Evolutionary conservation across 2,888 invertebrate genomes (phyloP).

Genomic region (Acanthoscelides obtectus): DNA sequence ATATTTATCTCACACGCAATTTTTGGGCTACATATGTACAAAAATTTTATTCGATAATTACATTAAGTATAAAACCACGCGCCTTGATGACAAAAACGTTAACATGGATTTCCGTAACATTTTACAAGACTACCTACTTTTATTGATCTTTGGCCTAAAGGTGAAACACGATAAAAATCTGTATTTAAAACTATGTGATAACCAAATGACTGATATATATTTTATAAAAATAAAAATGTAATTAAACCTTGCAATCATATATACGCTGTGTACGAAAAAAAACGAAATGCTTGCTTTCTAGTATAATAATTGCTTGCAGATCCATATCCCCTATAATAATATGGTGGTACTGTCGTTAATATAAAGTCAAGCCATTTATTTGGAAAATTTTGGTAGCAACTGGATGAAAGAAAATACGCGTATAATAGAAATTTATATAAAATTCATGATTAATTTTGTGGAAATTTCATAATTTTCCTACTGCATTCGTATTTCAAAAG

Average conservation of each 20-base stretch:
- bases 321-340: neutral
- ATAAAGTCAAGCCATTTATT: neutral
- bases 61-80: neutral
- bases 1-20: neutral
- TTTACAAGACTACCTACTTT: neutral
- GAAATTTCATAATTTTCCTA: too few species aligned
- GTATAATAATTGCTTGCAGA: neutral
- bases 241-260: neutral
- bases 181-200: neutral
- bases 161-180: neutral
- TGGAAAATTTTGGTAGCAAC: neutral
- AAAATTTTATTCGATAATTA: neutral
- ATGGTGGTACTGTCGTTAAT: neutral
- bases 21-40: neutral
- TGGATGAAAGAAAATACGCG: neutral
- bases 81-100: neutral
- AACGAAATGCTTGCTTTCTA: neutral
- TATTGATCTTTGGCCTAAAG: neutral
- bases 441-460: too few species aligned
- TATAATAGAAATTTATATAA: neutral
- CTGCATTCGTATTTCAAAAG: too few species aligned
- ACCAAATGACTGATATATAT: neutral
- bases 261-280: neutral
- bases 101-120: neutral
- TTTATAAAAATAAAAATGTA: neutral